Evolutionary conservation across 2,888 invertebrate species (phyloP), one percentile per base, ranked within the genome.

Genomic region (Linyphia triangularis): DNA sequence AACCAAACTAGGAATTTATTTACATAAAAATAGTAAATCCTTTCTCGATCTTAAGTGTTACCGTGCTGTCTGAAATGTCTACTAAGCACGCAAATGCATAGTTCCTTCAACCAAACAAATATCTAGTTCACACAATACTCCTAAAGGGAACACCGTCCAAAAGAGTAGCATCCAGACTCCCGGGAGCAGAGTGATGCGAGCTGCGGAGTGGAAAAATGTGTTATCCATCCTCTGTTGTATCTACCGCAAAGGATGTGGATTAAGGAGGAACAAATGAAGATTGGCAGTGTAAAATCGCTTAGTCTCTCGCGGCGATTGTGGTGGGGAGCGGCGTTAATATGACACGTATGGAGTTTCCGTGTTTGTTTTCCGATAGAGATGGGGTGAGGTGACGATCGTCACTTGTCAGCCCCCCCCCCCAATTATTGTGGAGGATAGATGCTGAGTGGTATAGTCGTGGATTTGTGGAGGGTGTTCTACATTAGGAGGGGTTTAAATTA

Each of bases 251-350:
- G 67, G 63, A 10, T 28, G 79, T 22, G 33, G 85, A 69, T 59
- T 77, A 69, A n/a, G 65, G 85, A 22, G n/a, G 67, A 26, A 81
- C 81, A 88, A 88, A 88, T 88, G 88, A 88, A 88, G 88, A 88
- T 88, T 88, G 88, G 82, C 88, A 88, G 88, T 88, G 81, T 79
- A 82, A 88, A 88, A 88, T 82, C 85, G 85, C 83, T 83, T 83
- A 43, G 65, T 75, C 84, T 63, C 73, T 83, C 51, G 28, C 51
- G 73, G 72, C 75, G 73, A 81, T 88, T 75, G 79, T 82, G 19
- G 43, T 28, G 37, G 24, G 51, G 43, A 51, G 37, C n/a, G 24
- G 24, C 13, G 78, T 69, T 85, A 85, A 85, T 85, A 78, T 69
- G 85, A 85, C 78, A 70, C 63, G 85, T 85, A 85, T 85, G 85